Percentiles rank a stretch among this genome's conserved stretches.
Evolutionary conservation across 2,113 vertebrate genomes (phyloP).

Genomic region (Podilymbus podiceps): DNA sequence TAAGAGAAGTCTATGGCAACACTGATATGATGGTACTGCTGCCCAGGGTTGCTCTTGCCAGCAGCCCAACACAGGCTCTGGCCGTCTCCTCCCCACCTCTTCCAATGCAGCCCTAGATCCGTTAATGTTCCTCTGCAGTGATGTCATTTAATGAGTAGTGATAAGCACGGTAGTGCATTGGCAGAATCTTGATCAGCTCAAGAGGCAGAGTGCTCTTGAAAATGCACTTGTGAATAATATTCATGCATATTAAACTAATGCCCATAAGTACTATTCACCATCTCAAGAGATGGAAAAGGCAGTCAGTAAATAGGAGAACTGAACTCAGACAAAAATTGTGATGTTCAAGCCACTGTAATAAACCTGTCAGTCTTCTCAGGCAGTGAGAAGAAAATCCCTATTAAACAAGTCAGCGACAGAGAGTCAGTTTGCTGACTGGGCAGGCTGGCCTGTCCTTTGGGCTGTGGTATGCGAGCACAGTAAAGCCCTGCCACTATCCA

Average conservation of each 20-base stretch:
- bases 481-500: background rate
- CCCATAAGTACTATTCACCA: background rate
- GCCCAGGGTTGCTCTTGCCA: background rate
- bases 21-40: accelerated
- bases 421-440: background rate
- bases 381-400: background rate
- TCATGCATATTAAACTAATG: background rate
- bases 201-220: background rate
- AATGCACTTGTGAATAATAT: background rate
- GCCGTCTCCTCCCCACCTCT: background rate
- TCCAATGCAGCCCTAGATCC: background rate
- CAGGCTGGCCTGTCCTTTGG: background rate
- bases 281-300: background rate
- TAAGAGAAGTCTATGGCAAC: background rate
- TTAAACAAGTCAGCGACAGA: background rate
- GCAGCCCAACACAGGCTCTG: accelerated
- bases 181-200: background rate
- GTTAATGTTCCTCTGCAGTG: background rate
- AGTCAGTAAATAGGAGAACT: background rate
- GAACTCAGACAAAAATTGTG: background rate
- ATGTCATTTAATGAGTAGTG: background rate
- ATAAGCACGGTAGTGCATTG: background rate
- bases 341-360: background rate
- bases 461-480: background rate
- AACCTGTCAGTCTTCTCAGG: constrained; percentile 1